Conservation (phyloP, 2,888 invertebrate genomes). For the Clunio marinus region DNA sequence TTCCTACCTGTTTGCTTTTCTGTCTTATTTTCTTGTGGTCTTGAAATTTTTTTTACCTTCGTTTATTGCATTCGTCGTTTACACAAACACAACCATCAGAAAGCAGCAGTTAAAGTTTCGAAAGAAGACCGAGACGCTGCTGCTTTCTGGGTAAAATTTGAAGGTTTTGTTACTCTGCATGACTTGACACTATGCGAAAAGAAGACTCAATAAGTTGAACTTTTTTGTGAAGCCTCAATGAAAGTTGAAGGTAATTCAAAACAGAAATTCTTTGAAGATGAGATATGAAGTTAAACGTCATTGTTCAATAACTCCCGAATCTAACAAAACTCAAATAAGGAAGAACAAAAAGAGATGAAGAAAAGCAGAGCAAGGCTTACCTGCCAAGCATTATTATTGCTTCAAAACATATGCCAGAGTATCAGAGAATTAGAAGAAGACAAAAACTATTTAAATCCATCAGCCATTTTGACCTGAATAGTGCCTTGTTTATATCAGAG, state of each 20-base stretch:
- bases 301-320: background rate
- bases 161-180: too few species aligned
- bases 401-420: background rate
- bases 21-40: background rate
- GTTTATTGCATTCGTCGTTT: too few species aligned
- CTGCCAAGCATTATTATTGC: conserved; percentile 1
- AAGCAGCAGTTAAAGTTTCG: too few species aligned
- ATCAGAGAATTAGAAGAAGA: conserved; percentile 1
- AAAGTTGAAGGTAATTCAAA: too few species aligned
- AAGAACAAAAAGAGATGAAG: background rate
- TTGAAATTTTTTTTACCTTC: conserved; percentile 1
- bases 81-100: too few species aligned
- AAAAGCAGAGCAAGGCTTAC: background rate
- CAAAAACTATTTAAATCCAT: conserved; percentile 14
- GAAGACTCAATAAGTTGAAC: too few species aligned
- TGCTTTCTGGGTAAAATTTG: too few species aligned
- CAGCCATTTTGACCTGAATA: background rate
- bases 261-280: too few species aligned
- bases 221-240: too few species aligned
- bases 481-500: background rate
- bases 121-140: too few species aligned
- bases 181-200: too few species aligned
- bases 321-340: conserved; percentile 11
- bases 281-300: background rate
- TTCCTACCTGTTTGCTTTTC: conserved; percentile 22